Conservation (phyloP, 2,888 invertebrate genomes). For the Nephrotoma appendiculata region DNA sequence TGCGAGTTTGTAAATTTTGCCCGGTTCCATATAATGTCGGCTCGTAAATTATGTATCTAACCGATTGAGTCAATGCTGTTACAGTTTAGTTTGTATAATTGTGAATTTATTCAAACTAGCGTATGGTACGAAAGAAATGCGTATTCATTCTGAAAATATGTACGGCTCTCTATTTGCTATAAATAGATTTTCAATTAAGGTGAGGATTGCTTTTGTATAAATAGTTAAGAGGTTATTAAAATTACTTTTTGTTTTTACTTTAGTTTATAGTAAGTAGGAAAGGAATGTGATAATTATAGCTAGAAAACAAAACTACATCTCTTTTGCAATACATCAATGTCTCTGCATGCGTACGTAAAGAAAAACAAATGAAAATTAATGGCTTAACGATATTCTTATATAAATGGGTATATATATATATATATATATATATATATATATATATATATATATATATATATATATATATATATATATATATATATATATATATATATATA, state of each 20-base stretch:
- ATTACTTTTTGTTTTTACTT: not conserved
- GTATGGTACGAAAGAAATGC: too few species aligned
- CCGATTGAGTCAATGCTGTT: too few species aligned
- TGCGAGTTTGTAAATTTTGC: too few species aligned
- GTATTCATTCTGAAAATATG: too few species aligned
- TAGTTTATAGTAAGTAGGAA: not conserved
- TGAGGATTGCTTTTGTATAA: not conserved
- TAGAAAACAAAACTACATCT: not conserved
- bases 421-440: too few species aligned
- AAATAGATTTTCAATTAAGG: not conserved
- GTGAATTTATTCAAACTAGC: too few species aligned
- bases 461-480: too few species aligned
- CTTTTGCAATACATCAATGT: not conserved
- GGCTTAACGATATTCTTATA: not conserved
- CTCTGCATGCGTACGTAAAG: not conserved
- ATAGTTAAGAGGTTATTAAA: not conserved
- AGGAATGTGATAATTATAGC: not conserved
- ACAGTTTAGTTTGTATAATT: too few species aligned
- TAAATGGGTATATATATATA: not conserved
- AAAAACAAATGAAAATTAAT: not conserved
- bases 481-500: too few species aligned
- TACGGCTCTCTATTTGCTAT: not conserved
- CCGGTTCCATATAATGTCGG: too few species aligned
- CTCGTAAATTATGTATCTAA: too few species aligned
- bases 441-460: too few species aligned